Base-by-base conservation (phyloP, 1,140 invertebrate species). In the Callitettix versicolor region DNA sequence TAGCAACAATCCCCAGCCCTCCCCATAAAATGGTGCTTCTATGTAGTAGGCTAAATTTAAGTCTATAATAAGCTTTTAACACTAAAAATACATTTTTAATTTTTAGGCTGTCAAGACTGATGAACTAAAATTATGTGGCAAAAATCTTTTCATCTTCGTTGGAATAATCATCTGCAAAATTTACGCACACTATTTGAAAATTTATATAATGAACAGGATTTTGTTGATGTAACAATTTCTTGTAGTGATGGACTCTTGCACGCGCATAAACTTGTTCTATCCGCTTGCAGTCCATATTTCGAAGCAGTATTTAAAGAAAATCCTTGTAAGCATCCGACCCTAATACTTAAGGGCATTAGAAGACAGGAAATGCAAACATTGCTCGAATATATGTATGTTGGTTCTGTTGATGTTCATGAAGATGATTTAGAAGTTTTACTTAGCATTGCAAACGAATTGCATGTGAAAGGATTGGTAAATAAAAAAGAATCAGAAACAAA, bases 141-240 rank as follows among this genome's bases (percentile, higher is more conserved):
- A 21, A 63, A 62, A 57, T 61, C 62, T 36, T 63, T 62, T 55
- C 58, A 63, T 43, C 51, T 63, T 9, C 55, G 56, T 55, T 81
- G 79, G 79, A 81, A 80, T 65, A 79, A 79, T 62, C 79, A 80
- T 64, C 73, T 78, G 58, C 67, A 67, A n/a, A 79, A 75, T 64
- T 71, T 80, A 47, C 64, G 76, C 26, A 69, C 70, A 53, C 69
- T 73, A 21, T 76, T 79, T 63, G 74, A 76, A 62, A 73, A 70
- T 64, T 62, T 79, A 24, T 71, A 73, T 53, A 68, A 68, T 38
- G 71, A 73, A 38, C 76, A 79, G 65, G 74, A 77, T 62, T 73
- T 81, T 57, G 75, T 76, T 49, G 79, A 81, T 68, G 78, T 80
- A 42, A 80, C 79, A 7, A 63, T 81, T 56, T 76, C 77, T 20